Evolutionary conservation across 2,113 vertebrate species (phyloP).

Genomic region (Cardinalis cardinalis): DNA sequence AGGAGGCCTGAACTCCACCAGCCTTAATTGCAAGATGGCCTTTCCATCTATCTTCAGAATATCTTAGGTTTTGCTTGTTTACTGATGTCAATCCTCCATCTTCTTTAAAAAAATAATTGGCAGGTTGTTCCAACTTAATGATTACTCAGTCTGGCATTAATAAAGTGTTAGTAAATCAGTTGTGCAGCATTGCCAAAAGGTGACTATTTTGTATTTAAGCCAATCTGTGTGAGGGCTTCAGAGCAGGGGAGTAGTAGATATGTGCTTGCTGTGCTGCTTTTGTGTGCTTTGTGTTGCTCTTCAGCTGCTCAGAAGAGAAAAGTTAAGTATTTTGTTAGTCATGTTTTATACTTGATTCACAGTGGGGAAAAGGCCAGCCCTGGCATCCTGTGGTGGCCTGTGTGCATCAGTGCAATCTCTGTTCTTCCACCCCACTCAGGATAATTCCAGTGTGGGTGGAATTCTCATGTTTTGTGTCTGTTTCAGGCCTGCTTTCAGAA

Average conservation of each 20-base stretch:
- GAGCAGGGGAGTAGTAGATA: background rate
- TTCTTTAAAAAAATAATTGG: background rate
- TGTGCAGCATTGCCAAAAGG: background rate
- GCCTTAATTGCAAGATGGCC: background rate
- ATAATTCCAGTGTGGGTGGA: background rate
- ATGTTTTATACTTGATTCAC: background rate
- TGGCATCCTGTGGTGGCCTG: background rate
- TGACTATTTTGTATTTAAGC: background rate
- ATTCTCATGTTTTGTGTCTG: background rate
- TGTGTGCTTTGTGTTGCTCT: background rate
- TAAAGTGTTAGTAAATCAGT: background rate
- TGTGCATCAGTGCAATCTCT: background rate
- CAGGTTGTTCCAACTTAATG: background rate
- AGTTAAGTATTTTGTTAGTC: background rate
- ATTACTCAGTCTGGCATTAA: background rate
- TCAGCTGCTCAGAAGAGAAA: background rate
- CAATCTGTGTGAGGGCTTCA: background rate
- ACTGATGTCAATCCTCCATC: background rate
- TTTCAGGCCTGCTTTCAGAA: slow-evolving; percentile 88
- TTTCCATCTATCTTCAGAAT: background rate
- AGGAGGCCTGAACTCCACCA: background rate
- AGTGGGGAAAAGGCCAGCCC: background rate
- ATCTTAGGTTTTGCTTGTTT: background rate
- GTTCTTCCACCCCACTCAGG: background rate
- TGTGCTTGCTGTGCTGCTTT: background rate